Conservation (phyloP, 53 echinoderm and acorn worm species). For the Echinarachnius parma region DNA sequence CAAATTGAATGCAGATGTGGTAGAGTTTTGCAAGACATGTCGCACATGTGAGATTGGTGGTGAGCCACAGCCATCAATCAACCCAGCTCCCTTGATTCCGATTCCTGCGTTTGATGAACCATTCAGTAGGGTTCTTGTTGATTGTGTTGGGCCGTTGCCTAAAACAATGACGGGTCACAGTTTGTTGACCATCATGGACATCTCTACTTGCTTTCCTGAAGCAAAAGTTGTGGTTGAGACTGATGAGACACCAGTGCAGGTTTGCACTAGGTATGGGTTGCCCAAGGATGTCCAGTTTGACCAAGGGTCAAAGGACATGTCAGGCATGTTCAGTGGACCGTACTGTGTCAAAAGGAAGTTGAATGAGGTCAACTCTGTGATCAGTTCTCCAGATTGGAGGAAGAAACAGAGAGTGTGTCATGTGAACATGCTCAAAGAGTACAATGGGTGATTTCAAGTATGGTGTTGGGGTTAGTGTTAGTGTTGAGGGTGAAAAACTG, state of each 20-base stretch:
- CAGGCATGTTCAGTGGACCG: constrained; percentile 54
- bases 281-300: constrained; percentile 49
- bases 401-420: no score
- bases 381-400: constrained; percentile 58
- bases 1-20: constrained; percentile 27
- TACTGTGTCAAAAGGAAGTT: constrained; percentile 44
- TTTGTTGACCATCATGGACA: constrained; percentile 4
- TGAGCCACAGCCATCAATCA: constrained; percentile 48
- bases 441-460: no score
- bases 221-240: background rate
- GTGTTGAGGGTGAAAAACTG: no score
- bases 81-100: constrained; percentile 51
- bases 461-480: no score
- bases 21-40: constrained; percentile 47
- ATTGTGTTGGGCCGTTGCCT: constrained; percentile 64
- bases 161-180: constrained; percentile 45
- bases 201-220: constrained; percentile 25
- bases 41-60: constrained; percentile 55
- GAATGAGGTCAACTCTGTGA: constrained; percentile 55
- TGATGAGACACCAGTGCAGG: constrained; percentile 10
- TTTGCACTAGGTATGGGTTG: constrained; percentile 55
- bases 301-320: constrained; percentile 63
- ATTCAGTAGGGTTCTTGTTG: constrained; percentile 47
- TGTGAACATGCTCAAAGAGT: no score
- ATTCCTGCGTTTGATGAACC: constrained; percentile 59